A percentile compares a stretch with the other conserved stretches of the same genome.
Conservation (phyloP, 2,888 invertebrate species). For the Tiliacea citrago region DNA sequence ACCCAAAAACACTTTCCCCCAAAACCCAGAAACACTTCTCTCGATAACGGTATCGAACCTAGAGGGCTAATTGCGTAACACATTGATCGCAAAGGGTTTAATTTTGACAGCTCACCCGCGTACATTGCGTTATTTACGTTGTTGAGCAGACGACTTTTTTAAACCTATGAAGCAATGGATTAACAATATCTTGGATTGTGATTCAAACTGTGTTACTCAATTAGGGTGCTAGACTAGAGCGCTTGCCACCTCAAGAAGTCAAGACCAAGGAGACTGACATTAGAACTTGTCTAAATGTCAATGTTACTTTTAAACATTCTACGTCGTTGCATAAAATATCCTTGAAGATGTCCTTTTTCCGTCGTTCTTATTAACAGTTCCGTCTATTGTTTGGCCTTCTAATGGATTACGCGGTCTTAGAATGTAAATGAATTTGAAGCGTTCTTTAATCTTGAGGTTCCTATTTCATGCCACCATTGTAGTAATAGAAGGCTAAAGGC, state of each 20-base stretch:
- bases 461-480: slow-evolving; percentile 14
- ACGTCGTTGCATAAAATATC: slow-evolving; percentile 3
- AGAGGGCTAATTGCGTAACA: no score
- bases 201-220: not conserved
- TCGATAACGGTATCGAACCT: no score
- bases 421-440: slow-evolving; percentile 29
- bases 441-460: slow-evolving; percentile 14
- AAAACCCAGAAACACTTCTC: not conserved
- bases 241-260: not conserved
- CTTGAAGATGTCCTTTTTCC: slow-evolving; percentile 14
- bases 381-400: slow-evolving; percentile 6
- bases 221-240: not conserved
- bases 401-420: slow-evolving; percentile 20
- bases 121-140: no score
- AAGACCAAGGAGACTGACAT: not conserved
- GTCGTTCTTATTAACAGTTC: slow-evolving; percentile 1
- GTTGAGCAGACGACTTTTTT: no score
- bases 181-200: no score
- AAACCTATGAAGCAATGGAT: no score
- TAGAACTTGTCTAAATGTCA: not conserved
- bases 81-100: no score
- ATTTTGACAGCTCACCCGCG: no score
- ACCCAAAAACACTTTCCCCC: not conserved
- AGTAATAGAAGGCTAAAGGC: not conserved
- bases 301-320: not conserved